Conservation (phyloP, 1,140 invertebrate genomes). For the Drosophila tsacasi region DNA sequence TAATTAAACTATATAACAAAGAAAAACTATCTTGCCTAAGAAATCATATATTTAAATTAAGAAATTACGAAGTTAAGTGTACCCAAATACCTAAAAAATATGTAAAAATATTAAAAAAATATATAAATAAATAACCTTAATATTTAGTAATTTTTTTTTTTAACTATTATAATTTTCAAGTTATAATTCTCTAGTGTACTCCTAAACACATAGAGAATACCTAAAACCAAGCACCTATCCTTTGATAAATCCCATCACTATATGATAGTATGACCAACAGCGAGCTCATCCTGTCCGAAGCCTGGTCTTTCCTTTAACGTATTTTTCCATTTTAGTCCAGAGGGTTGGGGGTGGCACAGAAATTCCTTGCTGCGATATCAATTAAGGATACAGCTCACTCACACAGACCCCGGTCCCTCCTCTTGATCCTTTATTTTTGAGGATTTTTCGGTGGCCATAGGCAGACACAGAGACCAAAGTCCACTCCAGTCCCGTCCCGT, state of each 20-base stretch:
- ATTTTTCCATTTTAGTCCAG: constrained; percentile 29
- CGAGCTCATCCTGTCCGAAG: constrained; percentile 46
- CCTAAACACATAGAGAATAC: not conserved
- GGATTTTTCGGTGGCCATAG: constrained; percentile 53
- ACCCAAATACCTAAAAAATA: not conserved
- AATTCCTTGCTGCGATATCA: constrained; percentile 82
- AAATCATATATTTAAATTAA: not conserved
- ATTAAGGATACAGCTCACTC: constrained; percentile 76
- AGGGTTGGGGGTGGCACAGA: constrained; percentile 46
- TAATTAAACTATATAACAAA: not conserved
- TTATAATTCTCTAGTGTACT: not conserved
- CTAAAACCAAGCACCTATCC: not conserved
- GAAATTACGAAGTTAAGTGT: too few relatives aligned
- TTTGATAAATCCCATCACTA: constrained; percentile 20
- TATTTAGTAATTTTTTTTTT: too few relatives aligned
- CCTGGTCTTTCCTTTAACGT: constrained; percentile 35
- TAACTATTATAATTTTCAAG: too few relatives aligned
- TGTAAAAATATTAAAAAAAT: not conserved
- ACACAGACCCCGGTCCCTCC: constrained; percentile 7
- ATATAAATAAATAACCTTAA: too few relatives aligned
- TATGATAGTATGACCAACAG: not conserved
- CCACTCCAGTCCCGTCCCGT: constrained; percentile 22
- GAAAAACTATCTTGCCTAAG: not conserved
- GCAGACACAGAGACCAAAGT: constrained; percentile 48
- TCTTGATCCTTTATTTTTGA: constrained; percentile 33